Conservation (phyloP, 1,140 invertebrate species). For the Bombus confusus region DNA sequence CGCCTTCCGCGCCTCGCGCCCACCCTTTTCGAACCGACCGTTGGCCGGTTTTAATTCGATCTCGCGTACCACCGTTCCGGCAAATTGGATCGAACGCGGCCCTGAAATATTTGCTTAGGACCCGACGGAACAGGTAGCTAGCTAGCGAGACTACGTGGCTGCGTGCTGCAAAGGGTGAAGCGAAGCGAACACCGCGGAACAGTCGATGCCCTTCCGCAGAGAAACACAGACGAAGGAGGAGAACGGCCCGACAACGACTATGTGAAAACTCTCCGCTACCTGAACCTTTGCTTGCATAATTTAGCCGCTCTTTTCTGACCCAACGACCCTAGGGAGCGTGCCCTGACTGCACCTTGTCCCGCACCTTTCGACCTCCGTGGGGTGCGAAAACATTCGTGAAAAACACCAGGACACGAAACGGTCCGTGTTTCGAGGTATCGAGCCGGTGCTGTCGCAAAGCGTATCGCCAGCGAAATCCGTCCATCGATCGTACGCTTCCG, state of each 20-base stretch:
- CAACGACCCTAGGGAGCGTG: constrained; percentile 1
- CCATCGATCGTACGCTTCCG: too few relatives aligned
- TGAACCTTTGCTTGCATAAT: constrained; percentile 68
- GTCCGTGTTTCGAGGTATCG: background rate
- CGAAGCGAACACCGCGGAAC: background rate
- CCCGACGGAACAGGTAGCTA: constrained; percentile 34
- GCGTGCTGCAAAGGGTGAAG: background rate
- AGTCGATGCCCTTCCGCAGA: background rate
- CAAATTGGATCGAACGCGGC: constrained; percentile 71
- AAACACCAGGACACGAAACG: constrained; percentile 52
- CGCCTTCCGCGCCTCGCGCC: too few relatives aligned
- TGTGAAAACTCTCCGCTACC: constrained; percentile 62
- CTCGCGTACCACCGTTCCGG: constrained; percentile 64
- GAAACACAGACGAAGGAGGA: background rate
- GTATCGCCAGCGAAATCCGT: too few relatives aligned
- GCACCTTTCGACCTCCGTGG: constrained; percentile 15
- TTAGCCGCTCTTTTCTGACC: constrained; percentile 42
- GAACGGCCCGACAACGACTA: constrained; percentile 30
- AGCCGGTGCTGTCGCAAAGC: background rate
- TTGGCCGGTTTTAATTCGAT: constrained; percentile 66
- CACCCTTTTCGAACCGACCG: too few relatives aligned
- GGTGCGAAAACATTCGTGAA: constrained; percentile 76
- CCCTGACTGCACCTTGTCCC: constrained; percentile 59
- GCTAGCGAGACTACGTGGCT: background rate
- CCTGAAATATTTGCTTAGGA: constrained; percentile 75